These are phyloP conservation scores for Piezodorus guildinii DNA, from an alignment of 1,140 invertebrate species.

Conservation along the genomic window DNA sequence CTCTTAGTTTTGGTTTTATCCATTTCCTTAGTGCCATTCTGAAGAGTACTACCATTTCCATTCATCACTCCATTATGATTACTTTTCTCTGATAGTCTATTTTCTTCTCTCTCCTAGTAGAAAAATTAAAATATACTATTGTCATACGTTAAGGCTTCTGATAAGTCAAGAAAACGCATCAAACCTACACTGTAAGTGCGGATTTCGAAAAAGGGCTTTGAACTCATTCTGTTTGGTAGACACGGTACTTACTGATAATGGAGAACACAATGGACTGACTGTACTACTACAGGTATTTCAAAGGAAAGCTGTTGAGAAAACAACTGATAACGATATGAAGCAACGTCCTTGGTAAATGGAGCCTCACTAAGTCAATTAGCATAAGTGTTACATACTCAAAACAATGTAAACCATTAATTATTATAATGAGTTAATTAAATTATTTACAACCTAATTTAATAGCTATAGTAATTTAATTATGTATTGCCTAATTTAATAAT, in stretches of 20 bases:
- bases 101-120: slow-evolving; percentile 38
- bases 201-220: slow-evolving; percentile 39
- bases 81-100: slow-evolving; percentile 14
- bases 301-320: slow-evolving; percentile 10
- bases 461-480: too few relatives aligned
- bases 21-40: not conserved
- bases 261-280: slow-evolving; percentile 5
- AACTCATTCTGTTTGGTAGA: slow-evolving; percentile 19
- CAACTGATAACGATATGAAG: slow-evolving; percentile 2
- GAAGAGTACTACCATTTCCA: slow-evolving; percentile 2
- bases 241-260: slow-evolving; percentile 9
- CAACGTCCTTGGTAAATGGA: slow-evolving; percentile 14
- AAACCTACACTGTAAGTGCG: slow-evolving; percentile 36
- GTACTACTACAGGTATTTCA: not conserved
- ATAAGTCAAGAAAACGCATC: not conserved
- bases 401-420: too few relatives aligned
- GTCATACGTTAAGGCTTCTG: not conserved
- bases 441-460: too few relatives aligned
- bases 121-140: slow-evolving; percentile 14
- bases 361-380: not conserved
- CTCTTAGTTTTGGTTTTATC: slow-evolving; percentile 6
- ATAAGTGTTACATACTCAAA: not conserved
- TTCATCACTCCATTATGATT: slow-evolving; percentile 1
- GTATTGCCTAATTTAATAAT: too few relatives aligned
- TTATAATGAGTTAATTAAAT: too few relatives aligned